These are phyloP conservation scores for Anniella stebbinsi DNA, from an alignment of 2,797 vertebrate genomes.

Conservation along the genomic window DNA sequence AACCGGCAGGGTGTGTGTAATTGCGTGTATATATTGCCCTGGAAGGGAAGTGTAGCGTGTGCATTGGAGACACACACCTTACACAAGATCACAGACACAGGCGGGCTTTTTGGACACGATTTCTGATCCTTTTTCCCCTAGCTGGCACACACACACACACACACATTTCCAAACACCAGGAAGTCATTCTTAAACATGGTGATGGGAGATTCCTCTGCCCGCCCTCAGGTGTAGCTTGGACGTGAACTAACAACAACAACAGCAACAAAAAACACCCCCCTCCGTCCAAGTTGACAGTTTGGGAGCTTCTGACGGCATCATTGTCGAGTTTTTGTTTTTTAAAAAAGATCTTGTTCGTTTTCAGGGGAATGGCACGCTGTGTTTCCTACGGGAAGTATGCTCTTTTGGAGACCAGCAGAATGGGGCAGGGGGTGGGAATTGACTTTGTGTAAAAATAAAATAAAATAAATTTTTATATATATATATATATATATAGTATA, in stretches of 20 bases:
- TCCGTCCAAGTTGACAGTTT: neutral
- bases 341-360: constrained; percentile 37
- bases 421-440: neutral
- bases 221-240: too few species aligned
- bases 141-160: too few species aligned
- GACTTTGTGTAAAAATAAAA: constrained; percentile 56
- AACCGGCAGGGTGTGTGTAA: neutral
- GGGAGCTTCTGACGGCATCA: neutral
- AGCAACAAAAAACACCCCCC: too few species aligned
- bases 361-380: constrained; percentile 58
- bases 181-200: neutral
- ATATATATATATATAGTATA: constrained; percentile 77
- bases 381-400: constrained; percentile 56
- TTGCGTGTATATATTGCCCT: neutral
- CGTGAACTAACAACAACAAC: neutral
- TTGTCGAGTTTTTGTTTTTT: constrained; percentile 30
- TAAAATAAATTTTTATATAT: neutral
- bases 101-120: too few species aligned
- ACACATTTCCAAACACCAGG: neutral
- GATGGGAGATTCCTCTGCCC: neutral
- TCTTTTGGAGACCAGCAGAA: neutral
- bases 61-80: too few species aligned
- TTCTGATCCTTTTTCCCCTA: neutral
- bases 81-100: neutral
- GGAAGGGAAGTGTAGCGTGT: too few species aligned